Conservation (phyloP, 53 echinoderm and acorn worm species). For the Luidia sarsii region DNA sequence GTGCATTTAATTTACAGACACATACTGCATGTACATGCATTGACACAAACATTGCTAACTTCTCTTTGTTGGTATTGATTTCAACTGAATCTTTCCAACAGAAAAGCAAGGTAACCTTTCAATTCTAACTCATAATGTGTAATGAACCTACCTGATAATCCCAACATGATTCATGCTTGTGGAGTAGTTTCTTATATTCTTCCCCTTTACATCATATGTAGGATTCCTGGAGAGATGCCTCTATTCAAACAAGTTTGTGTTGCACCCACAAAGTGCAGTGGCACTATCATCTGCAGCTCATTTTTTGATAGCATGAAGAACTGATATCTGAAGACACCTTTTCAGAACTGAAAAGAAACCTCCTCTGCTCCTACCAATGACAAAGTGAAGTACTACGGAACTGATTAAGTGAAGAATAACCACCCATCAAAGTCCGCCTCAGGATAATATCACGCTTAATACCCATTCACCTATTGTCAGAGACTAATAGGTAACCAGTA, state of each 20-base stretch:
- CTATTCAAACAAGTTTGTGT: neutral
- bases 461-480: constrained; percentile 47
- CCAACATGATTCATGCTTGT: constrained; percentile 30
- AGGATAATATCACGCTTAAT: constrained; percentile 10
- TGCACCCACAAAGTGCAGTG: neutral
- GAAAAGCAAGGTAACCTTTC: neutral
- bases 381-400: constrained; percentile 31
- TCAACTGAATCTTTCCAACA: no score
- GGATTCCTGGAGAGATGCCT: neutral
- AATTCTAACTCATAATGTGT: neutral
- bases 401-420: neutral
- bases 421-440: constrained; percentile 18
- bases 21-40: no score
- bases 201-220: neutral
- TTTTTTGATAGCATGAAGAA: no score
- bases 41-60: no score
- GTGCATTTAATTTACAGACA: no score
- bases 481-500: constrained; percentile 27
- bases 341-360: constrained; percentile 6
- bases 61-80: no score
- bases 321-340: constrained; percentile 13
- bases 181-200: neutral
- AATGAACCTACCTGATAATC: constrained; percentile 34
- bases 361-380: neutral
- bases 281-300: constrained; percentile 19